Conservation (phyloP, 2,797 vertebrate species). For the Clarias laeviceps region DNA sequence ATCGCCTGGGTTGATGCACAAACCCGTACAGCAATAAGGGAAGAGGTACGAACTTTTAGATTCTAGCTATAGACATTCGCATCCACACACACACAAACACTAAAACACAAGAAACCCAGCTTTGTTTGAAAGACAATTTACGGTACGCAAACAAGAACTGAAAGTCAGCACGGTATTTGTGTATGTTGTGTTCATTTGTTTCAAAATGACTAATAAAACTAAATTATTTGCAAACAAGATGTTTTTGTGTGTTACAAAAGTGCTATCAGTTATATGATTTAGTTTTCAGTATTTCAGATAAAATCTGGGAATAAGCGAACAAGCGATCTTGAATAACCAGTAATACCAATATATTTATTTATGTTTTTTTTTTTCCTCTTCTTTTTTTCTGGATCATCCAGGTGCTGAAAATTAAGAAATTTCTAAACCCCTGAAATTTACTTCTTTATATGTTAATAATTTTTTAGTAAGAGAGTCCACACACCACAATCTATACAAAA, state of each 20-base stretch:
- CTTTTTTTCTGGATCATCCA: not conserved
- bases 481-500: not conserved
- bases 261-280: not conserved
- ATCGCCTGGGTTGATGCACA: constrained; percentile 68
- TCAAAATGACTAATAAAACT: not conserved
- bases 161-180: not conserved
- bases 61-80: not conserved
- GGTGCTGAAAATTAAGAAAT: not conserved
- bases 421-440: not conserved
- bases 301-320: not conserved
- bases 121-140: not conserved
- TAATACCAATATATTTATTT: not conserved
- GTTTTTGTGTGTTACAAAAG: not conserved
- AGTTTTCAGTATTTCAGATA: not conserved
- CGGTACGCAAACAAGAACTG: not conserved
- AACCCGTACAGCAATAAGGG: constrained; percentile 65
- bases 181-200: not conserved
- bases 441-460: not conserved
- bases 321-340: not conserved
- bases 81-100: constrained; percentile 18
- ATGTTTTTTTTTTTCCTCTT: too few species aligned
- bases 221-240: not conserved
- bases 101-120: not conserved
- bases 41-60: constrained; percentile 44
- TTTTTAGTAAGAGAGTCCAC: not conserved